A percentile compares a stretch with the other conserved stretches of the same genome.
These are phyloP conservation scores for Nomada lathburiana DNA, from an alignment of 2,888 invertebrate species.

Conservation along the genomic window DNA sequence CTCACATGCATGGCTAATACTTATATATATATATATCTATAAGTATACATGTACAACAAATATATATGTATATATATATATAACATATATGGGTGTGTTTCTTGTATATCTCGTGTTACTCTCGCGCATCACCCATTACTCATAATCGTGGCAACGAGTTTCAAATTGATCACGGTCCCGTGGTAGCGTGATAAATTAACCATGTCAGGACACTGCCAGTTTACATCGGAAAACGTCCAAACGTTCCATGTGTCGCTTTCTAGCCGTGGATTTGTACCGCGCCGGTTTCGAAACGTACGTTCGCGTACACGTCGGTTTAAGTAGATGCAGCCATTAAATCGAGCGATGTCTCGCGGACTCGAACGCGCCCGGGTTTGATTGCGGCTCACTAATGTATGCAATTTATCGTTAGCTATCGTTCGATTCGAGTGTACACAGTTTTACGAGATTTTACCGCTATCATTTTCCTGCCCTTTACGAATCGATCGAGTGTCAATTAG, in stretches of 20 bases:
- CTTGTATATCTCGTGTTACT: slow-evolving; percentile 50
- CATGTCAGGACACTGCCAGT: slow-evolving; percentile 40
- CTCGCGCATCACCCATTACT: slow-evolving; percentile 63
- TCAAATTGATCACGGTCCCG: slow-evolving; percentile 30
- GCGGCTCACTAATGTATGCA: slow-evolving; percentile 9
- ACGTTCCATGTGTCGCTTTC: slow-evolving; percentile 37
- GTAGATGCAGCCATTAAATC: slow-evolving; percentile 4
- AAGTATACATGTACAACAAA: background rate
- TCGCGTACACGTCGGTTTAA: background rate
- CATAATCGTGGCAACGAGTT: slow-evolving; percentile 19
- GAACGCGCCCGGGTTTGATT: slow-evolving; percentile 35
- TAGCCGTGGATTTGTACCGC: slow-evolving; percentile 22
- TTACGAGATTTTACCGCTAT: slow-evolving; percentile 2
- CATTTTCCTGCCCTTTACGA: slow-evolving; percentile 30
- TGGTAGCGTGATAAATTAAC: slow-evolving; percentile 40
- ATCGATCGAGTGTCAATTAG: background rate
- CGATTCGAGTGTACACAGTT: background rate
- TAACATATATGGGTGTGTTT: slow-evolving; percentile 41
- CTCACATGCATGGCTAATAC: slow-evolving; percentile 74
- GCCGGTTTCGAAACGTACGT: slow-evolving; percentile 36
- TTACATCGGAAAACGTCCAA: slow-evolving; percentile 32
- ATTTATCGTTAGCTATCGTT: too few species aligned
- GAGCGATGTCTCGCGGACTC: slow-evolving; percentile 21
- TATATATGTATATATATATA: background rate
- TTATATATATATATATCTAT: slow-evolving; percentile 26